Percentiles rank a stretch among this genome's conserved stretches.
Evolutionary conservation across 1,140 invertebrate species (phyloP).

Genomic region (Gonatopus flavifemur): DNA sequence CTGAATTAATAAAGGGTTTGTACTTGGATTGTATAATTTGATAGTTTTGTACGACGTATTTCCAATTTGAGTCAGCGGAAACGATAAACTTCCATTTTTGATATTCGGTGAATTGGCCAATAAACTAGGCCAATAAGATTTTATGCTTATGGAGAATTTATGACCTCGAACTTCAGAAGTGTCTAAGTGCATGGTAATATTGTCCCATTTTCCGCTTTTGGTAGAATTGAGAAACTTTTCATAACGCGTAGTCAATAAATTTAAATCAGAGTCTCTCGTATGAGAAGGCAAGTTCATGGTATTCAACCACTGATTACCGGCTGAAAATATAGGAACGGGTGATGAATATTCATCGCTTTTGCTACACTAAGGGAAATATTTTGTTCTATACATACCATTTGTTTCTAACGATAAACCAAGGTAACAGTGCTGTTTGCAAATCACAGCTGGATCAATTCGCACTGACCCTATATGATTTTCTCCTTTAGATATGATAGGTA

Average conservation of each 20-base stretch:
- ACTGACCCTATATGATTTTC: constrained; percentile 60
- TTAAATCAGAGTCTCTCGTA: constrained; percentile 65
- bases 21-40: constrained; percentile 66
- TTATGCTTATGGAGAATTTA: constrained; percentile 70
- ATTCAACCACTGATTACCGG: constrained; percentile 69
- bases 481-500: constrained; percentile 52
- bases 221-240: constrained; percentile 61
- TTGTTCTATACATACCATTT: constrained; percentile 56
- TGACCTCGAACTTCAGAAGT: constrained; percentile 75
- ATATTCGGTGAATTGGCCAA: constrained; percentile 36
- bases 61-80: constrained; percentile 82
- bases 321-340: constrained; percentile 43
- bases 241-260: constrained; percentile 63
- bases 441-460: constrained; percentile 67
- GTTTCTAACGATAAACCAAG: constrained; percentile 65
- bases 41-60: constrained; percentile 70
- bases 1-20: constrained; percentile 64
- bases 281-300: constrained; percentile 68
- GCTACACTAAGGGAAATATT: background rate
- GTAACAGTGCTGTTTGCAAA: constrained; percentile 77
- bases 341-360: background rate
- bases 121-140: constrained; percentile 73
- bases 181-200: constrained; percentile 75
- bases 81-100: constrained; percentile 62
- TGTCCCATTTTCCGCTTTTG: constrained; percentile 59